Evolutionary conservation across 2,797 vertebrate species (phyloP).

Genomic region (Pseudochromis fuscus): DNA sequence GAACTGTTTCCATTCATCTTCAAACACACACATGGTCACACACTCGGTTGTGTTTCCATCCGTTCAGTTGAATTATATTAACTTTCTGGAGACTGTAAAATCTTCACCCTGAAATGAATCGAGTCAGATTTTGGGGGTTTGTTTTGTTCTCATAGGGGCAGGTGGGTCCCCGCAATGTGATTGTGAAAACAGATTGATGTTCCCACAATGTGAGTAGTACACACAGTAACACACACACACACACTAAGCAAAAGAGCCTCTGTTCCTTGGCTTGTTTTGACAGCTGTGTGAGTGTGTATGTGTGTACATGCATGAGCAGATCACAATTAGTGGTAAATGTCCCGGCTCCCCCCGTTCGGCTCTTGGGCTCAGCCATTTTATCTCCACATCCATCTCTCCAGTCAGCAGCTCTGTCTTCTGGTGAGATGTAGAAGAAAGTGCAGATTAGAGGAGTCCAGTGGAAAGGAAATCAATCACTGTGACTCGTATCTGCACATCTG

Average conservation of each 20-base stretch:
- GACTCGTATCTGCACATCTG: neutral
- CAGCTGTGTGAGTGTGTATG: conserved; percentile 46
- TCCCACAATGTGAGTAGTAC: conserved; percentile 20
- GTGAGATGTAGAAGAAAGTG: conserved; percentile 15
- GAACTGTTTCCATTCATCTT: conserved; percentile 28
- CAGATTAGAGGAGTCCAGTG: neutral
- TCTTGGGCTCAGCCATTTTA: conserved; percentile 28
- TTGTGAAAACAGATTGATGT: conserved; percentile 15
- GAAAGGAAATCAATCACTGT: conserved; percentile 9
- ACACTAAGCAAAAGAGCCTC: conserved; percentile 26
- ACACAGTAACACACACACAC: conserved; percentile 8
- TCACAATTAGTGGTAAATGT: conserved; percentile 44
- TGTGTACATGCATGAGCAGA: conserved; percentile 5
- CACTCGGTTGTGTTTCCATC: conserved; percentile 19
- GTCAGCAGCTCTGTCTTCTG: conserved; percentile 33
- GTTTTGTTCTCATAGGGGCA: neutral
- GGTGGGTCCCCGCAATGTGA: conserved; percentile 9
- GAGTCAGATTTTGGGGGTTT: neutral
- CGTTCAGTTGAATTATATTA: conserved; percentile 5
- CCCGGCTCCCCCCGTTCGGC: conserved; percentile 32
- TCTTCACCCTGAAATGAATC: neutral
- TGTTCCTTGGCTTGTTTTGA: conserved; percentile 52
- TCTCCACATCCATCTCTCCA: conserved; percentile 43
- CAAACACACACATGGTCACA: conserved; percentile 13
- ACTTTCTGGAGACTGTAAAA: conserved; percentile 8